A percentile compares a stretch with the other conserved stretches of the same genome.
These are phyloP conservation scores for Melanchra persicariae DNA, from an alignment of 2,888 invertebrate genomes.

Conservation along the genomic window DNA sequence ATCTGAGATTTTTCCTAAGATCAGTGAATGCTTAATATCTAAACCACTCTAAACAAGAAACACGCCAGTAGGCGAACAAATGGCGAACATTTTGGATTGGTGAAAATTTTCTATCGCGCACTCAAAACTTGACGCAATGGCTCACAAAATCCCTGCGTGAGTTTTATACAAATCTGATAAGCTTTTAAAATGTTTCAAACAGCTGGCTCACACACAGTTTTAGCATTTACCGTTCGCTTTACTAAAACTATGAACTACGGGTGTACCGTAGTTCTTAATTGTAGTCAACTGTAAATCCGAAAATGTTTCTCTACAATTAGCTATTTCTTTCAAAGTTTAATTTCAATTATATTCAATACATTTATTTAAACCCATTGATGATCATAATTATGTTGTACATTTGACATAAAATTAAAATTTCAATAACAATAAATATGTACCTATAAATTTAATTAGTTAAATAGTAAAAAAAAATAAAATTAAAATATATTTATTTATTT, in stretches of 20 bases:
- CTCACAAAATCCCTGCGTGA: constrained; percentile 35
- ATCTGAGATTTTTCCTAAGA: background rate
- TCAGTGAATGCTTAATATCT: background rate
- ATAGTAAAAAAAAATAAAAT: no score
- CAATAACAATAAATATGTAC: no score
- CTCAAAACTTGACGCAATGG: constrained; percentile 7
- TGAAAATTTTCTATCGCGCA: constrained; percentile 1
- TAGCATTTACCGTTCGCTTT: constrained; percentile 30
- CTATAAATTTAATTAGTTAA: no score
- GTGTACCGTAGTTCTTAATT: constrained; percentile 19
- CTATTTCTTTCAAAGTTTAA: background rate
- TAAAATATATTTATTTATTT: no score
- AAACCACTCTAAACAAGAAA: no score
- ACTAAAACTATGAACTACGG: no score
- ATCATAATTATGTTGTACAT: no score
- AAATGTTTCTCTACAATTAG: background rate
- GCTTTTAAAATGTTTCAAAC: constrained; percentile 61
- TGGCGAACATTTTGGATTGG: background rate
- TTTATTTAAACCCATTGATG: no score
- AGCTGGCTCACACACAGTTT: constrained; percentile 40
- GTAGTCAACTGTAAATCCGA: background rate
- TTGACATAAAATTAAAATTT: no score
- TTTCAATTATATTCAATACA: no score
- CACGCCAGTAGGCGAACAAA: no score
- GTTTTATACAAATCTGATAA: constrained; percentile 57